These are phyloP conservation scores for Psettodes erumei DNA, from an alignment of 2,113 vertebrate genomes.

Conservation along the genomic window DNA sequence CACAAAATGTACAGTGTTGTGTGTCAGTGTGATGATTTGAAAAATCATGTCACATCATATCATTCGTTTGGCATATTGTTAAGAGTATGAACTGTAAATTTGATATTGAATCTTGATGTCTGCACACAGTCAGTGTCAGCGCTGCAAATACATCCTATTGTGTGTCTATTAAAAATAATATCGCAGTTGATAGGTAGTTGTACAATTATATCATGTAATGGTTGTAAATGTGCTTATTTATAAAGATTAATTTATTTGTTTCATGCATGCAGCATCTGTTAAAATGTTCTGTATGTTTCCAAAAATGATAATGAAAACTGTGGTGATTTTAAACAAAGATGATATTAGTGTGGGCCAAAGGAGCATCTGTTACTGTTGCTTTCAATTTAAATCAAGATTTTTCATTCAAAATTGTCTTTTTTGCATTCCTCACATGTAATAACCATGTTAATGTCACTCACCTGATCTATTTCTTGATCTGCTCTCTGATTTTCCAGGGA, in stretches of 20 bases:
- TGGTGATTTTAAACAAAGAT: constrained; percentile 31
- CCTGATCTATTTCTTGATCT: constrained; percentile 34
- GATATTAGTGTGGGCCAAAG: constrained; percentile 8
- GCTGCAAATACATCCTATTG: constrained; percentile 38
- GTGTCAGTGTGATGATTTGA: constrained; percentile 44
- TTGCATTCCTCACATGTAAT: constrained; percentile 41
- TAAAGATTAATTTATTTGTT: constrained; percentile 35
- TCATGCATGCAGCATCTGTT: constrained; percentile 68
- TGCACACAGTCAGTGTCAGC: constrained; percentile 43
- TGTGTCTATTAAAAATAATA: constrained; percentile 50
- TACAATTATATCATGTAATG: constrained; percentile 43
- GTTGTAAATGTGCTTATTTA: constrained; percentile 35
- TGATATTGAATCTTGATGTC: constrained; percentile 55
- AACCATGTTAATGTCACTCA: constrained; percentile 44
- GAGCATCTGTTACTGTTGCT: constrained; percentile 34
- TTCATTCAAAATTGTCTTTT: constrained; percentile 71
- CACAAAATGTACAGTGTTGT: constrained; percentile 27
- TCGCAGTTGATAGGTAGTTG: constrained; percentile 36
- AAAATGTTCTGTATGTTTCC: constrained; percentile 55
- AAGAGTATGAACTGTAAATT: constrained; percentile 59
- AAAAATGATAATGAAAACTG: constrained; percentile 23
- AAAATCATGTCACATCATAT: constrained; percentile 43
- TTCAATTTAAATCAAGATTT: constrained; percentile 62
- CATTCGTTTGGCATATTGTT: constrained; percentile 50
- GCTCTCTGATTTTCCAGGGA: constrained; percentile 36